Percentiles rank a stretch among this genome's conserved stretches.
Evolutionary conservation across 2,113 vertebrate species (phyloP).

Genomic region (Rhea pennata): DNA sequence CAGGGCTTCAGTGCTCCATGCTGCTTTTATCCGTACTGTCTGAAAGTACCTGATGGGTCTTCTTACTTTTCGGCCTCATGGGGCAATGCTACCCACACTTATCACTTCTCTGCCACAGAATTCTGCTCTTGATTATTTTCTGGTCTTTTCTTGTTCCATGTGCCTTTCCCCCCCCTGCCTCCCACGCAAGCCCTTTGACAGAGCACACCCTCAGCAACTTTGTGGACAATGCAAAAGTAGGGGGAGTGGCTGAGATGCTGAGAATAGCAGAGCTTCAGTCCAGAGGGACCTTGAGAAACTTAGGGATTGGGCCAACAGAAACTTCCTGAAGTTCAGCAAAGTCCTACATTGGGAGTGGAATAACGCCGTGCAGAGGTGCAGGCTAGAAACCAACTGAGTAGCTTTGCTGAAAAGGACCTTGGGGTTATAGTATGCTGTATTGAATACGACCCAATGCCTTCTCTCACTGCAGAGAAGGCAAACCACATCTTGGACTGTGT

Average conservation of each 20-base stretch:
- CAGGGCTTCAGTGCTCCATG: background rate
- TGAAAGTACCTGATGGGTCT: background rate
- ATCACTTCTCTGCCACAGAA: background rate
- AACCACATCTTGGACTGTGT: background rate
- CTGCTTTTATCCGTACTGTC: fast-evolving
- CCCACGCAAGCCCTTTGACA: background rate
- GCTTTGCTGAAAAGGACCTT: background rate
- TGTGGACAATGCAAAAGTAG: background rate
- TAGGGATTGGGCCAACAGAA: background rate
- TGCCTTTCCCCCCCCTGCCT: background rate
- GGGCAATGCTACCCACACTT: background rate
- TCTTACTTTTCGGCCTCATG: background rate
- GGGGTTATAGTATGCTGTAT: background rate
- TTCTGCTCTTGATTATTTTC: background rate
- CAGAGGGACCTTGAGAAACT: background rate
- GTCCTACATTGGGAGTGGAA: background rate
- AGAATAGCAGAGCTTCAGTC: background rate
- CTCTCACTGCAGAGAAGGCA: background rate
- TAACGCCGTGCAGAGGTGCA: background rate
- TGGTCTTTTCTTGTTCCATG: background rate
- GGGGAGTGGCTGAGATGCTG: background rate
- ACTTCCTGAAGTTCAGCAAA: background rate
- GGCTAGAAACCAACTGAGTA: background rate
- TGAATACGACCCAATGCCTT: background rate
- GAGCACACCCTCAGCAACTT: background rate